Evolutionary conservation across 2,888 invertebrate genomes (phyloP), one percentile per base, ranked within the genome.

Genomic region (Himalopsyche japonica): DNA sequence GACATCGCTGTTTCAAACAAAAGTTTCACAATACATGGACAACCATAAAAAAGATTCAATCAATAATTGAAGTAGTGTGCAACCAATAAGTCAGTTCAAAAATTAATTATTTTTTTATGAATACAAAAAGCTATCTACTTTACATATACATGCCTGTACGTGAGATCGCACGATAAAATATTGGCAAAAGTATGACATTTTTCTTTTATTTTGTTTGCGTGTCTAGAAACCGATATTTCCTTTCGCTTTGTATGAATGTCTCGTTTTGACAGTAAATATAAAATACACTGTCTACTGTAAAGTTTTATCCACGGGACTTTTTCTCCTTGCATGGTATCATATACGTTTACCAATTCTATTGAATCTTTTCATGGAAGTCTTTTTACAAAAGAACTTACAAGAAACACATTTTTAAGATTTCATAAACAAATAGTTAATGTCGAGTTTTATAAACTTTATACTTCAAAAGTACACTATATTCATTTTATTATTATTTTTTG

Each of bases 251-350:
- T 78, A 82, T 32, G 82, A 70, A 79, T 32, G 82, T 82, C 79
- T 79, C 79, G 82, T 79, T 64, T 79, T 79, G 82, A 82, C 82
- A 82, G 82, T 82, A 82, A 82, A 82, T 82, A 82, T 82, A 82
- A 82, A 79, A 57, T 57, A 57, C 64, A 81, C 64, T 34, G 64
- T 64, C 37, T 64, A 30, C 24, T 20, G 79, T 79, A 24, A 48
- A 43, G 57, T 57, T 57, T 57, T 57, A 57, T 57, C 57, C 57
- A 24, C 57, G 57, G 57, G 57, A 57, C 57, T 77, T 79, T 79
- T 79, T 79, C 79, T 79, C 49, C 49, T 30, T 79, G 47, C 48
- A 79, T 79, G 30, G 32, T 79, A 49, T 79, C 49, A 79, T 79
- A 49, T 24, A 57, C 57, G 57, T 57, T 57, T 57, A 57, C 57